Conservation (phyloP, 1,140 invertebrate species). For the Drosophila ercepeae region DNA sequence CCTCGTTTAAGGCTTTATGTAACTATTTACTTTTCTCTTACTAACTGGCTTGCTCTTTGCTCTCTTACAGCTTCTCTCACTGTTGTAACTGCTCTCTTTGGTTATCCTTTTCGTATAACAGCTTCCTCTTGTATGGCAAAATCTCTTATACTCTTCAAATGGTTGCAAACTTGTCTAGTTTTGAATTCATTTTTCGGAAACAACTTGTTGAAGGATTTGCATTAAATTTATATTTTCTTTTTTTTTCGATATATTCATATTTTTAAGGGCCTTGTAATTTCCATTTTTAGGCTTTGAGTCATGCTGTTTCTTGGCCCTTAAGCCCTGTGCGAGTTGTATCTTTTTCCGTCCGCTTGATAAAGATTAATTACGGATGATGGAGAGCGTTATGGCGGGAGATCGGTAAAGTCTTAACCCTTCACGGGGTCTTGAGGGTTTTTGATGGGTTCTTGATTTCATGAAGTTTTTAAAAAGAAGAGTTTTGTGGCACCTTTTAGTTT, state of each 20-base stretch:
- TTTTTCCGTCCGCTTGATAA: background rate
- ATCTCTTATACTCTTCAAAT: conserved; percentile 27
- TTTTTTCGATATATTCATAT: background rate
- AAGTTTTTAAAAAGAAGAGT: too few relatives aligned
- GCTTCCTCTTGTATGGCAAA: conserved; percentile 2
- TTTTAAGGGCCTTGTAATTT: background rate
- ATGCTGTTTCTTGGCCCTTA: background rate
- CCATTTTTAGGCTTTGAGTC: background rate
- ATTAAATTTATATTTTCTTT: conserved; percentile 18
- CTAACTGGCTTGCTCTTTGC: background rate
- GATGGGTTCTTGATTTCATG: too few relatives aligned
- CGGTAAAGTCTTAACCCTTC: background rate
- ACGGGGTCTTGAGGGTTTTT: background rate
- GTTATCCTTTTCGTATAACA: conserved; percentile 27
- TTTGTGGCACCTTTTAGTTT: too few relatives aligned
- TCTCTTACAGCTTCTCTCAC: background rate
- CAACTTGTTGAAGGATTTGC: conserved; percentile 60
- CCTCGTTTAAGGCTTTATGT: conserved; percentile 32
- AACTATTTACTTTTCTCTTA: conserved; percentile 37
- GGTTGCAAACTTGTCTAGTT: conserved; percentile 50
- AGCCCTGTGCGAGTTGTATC: conserved; percentile 15
- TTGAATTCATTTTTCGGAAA: conserved; percentile 42
- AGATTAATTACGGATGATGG: conserved; percentile 21
- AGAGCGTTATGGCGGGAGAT: conserved; percentile 19
- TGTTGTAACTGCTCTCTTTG: conserved; percentile 5